A percentile compares a stretch with the other conserved stretches of the same genome.
phyloP scores from a whole-genome alignment of 2,888 invertebrate species.

The Drosophila setosimentum region DNA sequence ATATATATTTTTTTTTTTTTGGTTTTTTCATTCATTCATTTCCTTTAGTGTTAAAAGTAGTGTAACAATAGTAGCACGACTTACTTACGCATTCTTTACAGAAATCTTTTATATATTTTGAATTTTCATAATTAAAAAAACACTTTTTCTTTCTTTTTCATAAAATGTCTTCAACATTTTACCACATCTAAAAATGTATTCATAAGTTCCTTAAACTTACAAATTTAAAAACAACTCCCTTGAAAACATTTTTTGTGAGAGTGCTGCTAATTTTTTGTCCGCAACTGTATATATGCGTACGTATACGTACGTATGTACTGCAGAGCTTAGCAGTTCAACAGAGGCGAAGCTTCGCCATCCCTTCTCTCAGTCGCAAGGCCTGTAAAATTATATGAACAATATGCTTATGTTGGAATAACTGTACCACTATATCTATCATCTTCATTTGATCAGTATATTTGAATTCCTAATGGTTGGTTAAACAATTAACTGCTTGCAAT shows the following conservation, averaged over 20 bases:
- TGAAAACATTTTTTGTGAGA: neutral
- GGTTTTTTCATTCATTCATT: too few species aligned
- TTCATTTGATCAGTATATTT: neutral
- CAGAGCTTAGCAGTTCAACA: conserved; percentile 1
- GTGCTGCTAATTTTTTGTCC: neutral
- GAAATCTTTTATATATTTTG: too few species aligned
- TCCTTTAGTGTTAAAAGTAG: too few species aligned
- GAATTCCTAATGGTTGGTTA: neutral
- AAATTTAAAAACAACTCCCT: neutral
- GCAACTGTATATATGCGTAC: neutral
- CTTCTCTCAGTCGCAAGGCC: conserved; percentile 1
- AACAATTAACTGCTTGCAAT: neutral
- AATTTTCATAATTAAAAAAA: too few species aligned
- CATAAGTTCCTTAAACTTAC: neutral
- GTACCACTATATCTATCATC: neutral
- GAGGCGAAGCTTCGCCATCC: neutral
- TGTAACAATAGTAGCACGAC: too few species aligned
- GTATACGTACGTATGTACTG: conserved; percentile 3
- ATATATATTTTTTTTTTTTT: too few species aligned
- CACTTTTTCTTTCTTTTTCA: too few species aligned
- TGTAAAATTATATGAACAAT: conserved; percentile 5
- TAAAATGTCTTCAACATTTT: neutral
- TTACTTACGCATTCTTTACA: too few species aligned
- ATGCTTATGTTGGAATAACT: neutral
- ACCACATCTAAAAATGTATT: neutral